Evolutionary conservation across 2,888 invertebrate genomes (phyloP).

Genomic region (Trichacis sp.): DNA sequence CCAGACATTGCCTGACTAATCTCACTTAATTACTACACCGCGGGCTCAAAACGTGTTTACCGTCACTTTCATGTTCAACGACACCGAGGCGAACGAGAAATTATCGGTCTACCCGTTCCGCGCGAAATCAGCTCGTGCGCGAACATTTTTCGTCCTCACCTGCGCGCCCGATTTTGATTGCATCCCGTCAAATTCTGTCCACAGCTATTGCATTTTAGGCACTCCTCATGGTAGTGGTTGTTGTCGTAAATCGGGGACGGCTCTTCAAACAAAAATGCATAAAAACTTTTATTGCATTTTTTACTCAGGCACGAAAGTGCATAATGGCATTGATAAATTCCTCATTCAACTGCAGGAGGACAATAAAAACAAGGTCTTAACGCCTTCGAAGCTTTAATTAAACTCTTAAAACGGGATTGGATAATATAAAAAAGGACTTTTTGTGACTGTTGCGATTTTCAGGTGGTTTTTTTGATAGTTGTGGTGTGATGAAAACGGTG

Average conservation of each 20-base stretch:
- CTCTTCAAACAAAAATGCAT: slow-evolving; percentile 71
- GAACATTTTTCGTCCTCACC: slow-evolving; percentile 49
- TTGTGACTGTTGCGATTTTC: slow-evolving; percentile 25
- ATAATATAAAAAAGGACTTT: slow-evolving; percentile 11
- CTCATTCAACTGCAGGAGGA: not conserved
- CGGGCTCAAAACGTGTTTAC: too few species aligned
- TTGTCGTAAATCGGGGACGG: slow-evolving; percentile 93
- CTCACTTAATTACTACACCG: too few species aligned
- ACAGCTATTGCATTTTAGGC: slow-evolving; percentile 95
- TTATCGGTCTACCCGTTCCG: not conserved
- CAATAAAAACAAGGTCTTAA: not conserved
- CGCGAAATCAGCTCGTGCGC: not conserved
- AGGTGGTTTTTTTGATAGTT: slow-evolving; percentile 8
- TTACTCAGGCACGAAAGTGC: not conserved
- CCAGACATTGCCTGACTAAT: not conserved
- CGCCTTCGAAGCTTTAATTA: not conserved
- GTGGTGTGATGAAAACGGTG: slow-evolving; percentile 14
- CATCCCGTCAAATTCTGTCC: slow-evolving; percentile 93
- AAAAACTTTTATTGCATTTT: not conserved
- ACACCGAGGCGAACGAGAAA: not conserved
- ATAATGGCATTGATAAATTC: not conserved
- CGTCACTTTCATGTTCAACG: too few species aligned
- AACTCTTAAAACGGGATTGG: not conserved
- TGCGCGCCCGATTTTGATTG: slow-evolving; percentile 75
- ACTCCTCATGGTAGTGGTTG: slow-evolving; percentile 97